These are phyloP conservation scores for Campylomormyrus numenius DNA, from an alignment of 2,113 vertebrate species.

Conservation along the genomic window DNA sequence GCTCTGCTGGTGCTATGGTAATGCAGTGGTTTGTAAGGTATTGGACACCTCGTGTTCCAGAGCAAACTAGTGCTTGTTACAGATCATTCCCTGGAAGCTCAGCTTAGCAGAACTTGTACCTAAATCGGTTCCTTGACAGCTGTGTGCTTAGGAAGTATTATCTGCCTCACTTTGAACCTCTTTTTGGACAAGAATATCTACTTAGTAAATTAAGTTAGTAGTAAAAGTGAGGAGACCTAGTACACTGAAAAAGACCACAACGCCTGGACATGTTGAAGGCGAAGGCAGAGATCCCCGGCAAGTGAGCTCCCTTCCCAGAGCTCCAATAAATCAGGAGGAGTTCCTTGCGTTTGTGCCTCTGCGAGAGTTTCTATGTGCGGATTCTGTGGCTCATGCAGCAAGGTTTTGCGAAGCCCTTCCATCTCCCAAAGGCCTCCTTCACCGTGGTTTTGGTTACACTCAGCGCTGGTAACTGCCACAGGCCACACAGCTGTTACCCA, in stretches of 20 bases:
- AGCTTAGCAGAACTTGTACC: background rate
- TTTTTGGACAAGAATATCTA: background rate
- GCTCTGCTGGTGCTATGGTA: background rate
- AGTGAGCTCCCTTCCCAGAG: background rate
- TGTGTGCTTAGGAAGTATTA: background rate
- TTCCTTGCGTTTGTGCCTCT: background rate
- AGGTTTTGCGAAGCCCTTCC: background rate
- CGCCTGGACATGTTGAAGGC: background rate
- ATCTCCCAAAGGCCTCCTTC: background rate
- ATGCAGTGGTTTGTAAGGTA: background rate
- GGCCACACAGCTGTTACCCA: background rate
- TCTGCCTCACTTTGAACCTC: background rate
- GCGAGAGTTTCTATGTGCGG: background rate
- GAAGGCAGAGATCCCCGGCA: background rate
- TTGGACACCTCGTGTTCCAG: background rate
- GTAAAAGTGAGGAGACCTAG: background rate
- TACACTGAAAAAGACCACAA: background rate
- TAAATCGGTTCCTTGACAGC: background rate
- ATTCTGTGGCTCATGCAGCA: background rate
- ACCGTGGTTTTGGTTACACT: slow-evolving; percentile 6
- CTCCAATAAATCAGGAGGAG: background rate
- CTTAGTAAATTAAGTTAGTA: background rate
- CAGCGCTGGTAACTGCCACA: slow-evolving; percentile 18
- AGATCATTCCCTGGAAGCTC: background rate
- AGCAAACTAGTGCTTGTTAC: background rate